phyloP scores from a whole-genome alignment of 2,113 vertebrate species.

The Brachyhypopomus occidentalis region DNA sequence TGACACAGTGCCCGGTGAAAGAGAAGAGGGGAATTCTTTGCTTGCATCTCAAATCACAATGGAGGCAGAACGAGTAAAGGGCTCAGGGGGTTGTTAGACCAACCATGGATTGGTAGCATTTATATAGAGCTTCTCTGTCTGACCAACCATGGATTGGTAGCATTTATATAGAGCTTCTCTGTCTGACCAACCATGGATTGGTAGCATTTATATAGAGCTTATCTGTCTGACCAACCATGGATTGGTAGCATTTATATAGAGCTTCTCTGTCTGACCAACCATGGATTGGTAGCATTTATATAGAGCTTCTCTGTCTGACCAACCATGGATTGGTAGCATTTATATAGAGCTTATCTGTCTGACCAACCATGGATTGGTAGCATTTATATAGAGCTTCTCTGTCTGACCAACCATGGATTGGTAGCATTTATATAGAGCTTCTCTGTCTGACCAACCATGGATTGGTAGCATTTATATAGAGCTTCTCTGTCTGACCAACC shows the following conservation, averaged over 20 bases:
- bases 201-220: neutral
- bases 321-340: neutral
- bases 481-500: neutral
- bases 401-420: neutral
- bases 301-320: neutral
- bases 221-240: neutral
- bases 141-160: neutral
- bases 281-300: too few relatives aligned
- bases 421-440: neutral
- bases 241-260: neutral
- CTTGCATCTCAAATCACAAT: slow-evolving; percentile 44
- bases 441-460: neutral
- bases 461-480: neutral
- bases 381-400: neutral
- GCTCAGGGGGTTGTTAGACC: slow-evolving; percentile 18
- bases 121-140: too few relatives aligned
- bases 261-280: neutral
- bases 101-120: too few relatives aligned
- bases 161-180: neutral
- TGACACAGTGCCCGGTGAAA: slow-evolving; percentile 34
- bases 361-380: neutral
- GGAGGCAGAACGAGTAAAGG: slow-evolving; percentile 43
- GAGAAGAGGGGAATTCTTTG: slow-evolving; percentile 43
- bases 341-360: neutral
- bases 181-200: neutral